These are phyloP conservation scores for Riparia riparia DNA, from an alignment of 2,113 vertebrate genomes.

Conservation along the genomic window DNA sequence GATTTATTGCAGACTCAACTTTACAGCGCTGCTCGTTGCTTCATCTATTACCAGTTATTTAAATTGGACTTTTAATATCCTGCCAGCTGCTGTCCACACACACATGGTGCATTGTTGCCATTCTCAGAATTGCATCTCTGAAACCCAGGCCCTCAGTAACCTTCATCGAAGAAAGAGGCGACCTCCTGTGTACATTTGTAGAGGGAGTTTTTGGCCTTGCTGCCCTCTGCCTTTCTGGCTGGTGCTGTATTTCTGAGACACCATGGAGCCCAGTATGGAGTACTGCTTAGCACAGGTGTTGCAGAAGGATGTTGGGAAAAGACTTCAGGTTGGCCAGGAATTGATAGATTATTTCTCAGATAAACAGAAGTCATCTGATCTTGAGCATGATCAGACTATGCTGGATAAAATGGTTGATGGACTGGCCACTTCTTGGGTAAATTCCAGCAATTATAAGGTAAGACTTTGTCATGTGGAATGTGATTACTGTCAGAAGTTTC, in stretches of 20 bases:
- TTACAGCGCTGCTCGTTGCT: constrained; percentile 70
- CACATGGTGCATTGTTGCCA: constrained; percentile 99
- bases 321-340: constrained; percentile 95
- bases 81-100: constrained; percentile 93
- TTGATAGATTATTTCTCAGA: constrained; percentile 93
- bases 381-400: constrained; percentile 95
- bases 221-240: constrained; percentile 74
- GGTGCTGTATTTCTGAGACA: constrained; percentile 71
- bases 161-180: constrained; percentile 77
- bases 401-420: constrained; percentile 97
- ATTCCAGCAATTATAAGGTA: constrained; percentile 99
- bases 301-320: constrained; percentile 94
- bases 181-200: constrained; percentile 67
- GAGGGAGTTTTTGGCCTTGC: constrained; percentile 67
- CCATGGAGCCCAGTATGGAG: constrained; percentile 94
- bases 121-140: constrained; percentile 88
- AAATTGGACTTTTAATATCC: constrained; percentile 86
- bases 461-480: constrained; percentile 24
- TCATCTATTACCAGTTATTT: constrained; percentile 84
- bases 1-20: constrained; percentile 79
- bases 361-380: constrained; percentile 91
- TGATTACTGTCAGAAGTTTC: background rate
- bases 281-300: constrained; percentile 91
- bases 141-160: constrained; percentile 83
- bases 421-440: constrained; percentile 95